Conservation (phyloP, 2,888 invertebrate species). For the Dryadula phaetusa region DNA sequence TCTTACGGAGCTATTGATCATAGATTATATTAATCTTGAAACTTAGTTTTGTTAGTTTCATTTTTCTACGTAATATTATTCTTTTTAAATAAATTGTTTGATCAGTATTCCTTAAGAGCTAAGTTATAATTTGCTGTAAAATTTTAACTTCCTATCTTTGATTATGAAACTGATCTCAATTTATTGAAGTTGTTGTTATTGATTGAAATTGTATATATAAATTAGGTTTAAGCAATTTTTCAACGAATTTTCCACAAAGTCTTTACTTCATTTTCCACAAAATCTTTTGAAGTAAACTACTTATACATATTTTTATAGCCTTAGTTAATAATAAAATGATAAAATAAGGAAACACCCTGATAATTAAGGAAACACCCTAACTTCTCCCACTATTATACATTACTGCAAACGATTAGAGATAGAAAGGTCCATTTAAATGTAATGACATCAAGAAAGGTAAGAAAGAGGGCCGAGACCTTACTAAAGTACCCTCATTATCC, state of each 20-base stretch:
- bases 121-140: no score
- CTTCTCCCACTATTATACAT: not conserved
- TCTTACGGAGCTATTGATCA: not conserved
- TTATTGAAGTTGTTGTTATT: no score
- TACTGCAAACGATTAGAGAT: constrained; percentile 23
- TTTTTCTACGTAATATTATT: not conserved
- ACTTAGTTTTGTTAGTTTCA: not conserved
- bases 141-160: not conserved
- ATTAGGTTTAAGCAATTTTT: no score
- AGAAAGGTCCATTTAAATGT: constrained; percentile 54
- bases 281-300: no score
- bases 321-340: not conserved
- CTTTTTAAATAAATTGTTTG: no score
- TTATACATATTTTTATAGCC: not conserved
- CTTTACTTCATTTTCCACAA: no score
- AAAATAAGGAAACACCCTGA: not conserved
- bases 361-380: not conserved
- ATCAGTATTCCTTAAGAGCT: no score
- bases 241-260: no score
- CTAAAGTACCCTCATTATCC: constrained; percentile 54
- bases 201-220: no score
- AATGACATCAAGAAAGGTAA: constrained; percentile 53
- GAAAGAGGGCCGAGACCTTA: constrained; percentile 46
- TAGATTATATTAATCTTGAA: constrained; percentile 1
- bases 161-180: no score